Conservation (phyloP, 2,797 vertebrate genomes). For the Lutjanus argentimaculatus region DNA sequence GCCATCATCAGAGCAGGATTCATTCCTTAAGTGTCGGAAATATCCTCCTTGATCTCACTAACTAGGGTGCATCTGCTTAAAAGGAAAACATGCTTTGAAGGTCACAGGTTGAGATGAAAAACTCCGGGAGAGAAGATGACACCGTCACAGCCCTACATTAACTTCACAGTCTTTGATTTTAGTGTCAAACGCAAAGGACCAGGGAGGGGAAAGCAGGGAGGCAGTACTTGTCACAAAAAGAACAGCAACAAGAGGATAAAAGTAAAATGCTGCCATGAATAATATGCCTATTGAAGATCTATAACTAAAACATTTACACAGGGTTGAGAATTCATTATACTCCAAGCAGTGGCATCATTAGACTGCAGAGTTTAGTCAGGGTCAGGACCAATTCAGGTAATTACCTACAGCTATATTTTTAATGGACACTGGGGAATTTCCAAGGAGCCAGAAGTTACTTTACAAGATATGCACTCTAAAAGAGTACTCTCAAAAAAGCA, state of each 20-base stretch:
- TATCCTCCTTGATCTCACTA: slow-evolving; percentile 61
- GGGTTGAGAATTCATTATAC: slow-evolving; percentile 3
- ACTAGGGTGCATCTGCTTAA: slow-evolving; percentile 43
- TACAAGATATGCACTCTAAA: slow-evolving; percentile 22
- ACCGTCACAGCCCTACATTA: slow-evolving; percentile 30
- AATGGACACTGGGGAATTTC: slow-evolving; percentile 28
- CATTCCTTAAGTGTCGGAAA: slow-evolving; percentile 63
- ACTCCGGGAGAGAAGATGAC: slow-evolving; percentile 30
- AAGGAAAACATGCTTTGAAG: slow-evolving; percentile 62
- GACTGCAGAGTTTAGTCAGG: slow-evolving; percentile 19
- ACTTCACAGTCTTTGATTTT: slow-evolving; percentile 58
- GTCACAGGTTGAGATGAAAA: slow-evolving; percentile 62
- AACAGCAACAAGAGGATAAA: slow-evolving; percentile 28
- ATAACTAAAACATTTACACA: slow-evolving; percentile 25
- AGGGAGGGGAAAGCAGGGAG: not conserved
- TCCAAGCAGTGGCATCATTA: not conserved
- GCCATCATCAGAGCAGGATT: slow-evolving; percentile 39
- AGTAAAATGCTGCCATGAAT: slow-evolving; percentile 27
- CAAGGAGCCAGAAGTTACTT: slow-evolving; percentile 18
- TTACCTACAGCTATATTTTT: slow-evolving; percentile 40
- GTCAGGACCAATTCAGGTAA: slow-evolving; percentile 24
- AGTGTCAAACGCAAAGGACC: slow-evolving; percentile 22
- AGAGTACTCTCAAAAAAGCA: slow-evolving; percentile 22
- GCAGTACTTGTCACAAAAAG: slow-evolving; percentile 3
- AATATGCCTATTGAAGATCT: slow-evolving; percentile 26